A percentile compares a stretch with the other conserved stretches of the same genome.
Evolutionary conservation across 2,113 vertebrate genomes (phyloP).

Genomic region (Lycocorax pyrrhopterus): DNA sequence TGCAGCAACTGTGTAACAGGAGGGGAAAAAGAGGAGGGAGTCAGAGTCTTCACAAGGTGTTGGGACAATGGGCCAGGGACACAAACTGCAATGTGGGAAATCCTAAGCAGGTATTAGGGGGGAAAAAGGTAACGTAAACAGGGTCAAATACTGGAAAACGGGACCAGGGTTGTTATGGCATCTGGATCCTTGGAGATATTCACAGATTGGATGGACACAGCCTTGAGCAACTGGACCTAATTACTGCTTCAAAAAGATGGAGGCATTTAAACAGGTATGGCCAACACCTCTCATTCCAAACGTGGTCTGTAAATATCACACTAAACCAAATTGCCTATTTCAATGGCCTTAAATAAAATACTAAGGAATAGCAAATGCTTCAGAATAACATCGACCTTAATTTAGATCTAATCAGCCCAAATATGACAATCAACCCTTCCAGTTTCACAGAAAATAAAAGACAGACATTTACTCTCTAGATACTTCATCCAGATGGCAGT

Average conservation of each 20-base stretch:
- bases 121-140: fast-evolving
- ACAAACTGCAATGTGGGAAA: neutral
- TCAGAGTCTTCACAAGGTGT: neutral
- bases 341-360: neutral
- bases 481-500: neutral
- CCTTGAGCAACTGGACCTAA: neutral
- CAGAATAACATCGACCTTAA: neutral
- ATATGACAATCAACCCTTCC: neutral
- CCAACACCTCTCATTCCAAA: neutral
- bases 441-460: neutral
- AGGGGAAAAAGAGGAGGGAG: neutral
- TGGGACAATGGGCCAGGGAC: neutral
- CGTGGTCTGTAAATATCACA: neutral
- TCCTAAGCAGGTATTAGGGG: neutral
- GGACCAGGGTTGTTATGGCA: neutral
- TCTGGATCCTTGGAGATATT: neutral
- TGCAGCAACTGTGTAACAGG: neutral
- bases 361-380: neutral
- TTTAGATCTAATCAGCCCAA: neutral
- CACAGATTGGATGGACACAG: neutral
- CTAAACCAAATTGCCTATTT: neutral
- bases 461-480: neutral
- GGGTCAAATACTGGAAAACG: neutral
- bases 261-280: neutral
- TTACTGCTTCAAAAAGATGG: neutral